phyloP scores from a whole-genome alignment of 2,113 vertebrate species.

The Coptodon bakossiorum region DNA sequence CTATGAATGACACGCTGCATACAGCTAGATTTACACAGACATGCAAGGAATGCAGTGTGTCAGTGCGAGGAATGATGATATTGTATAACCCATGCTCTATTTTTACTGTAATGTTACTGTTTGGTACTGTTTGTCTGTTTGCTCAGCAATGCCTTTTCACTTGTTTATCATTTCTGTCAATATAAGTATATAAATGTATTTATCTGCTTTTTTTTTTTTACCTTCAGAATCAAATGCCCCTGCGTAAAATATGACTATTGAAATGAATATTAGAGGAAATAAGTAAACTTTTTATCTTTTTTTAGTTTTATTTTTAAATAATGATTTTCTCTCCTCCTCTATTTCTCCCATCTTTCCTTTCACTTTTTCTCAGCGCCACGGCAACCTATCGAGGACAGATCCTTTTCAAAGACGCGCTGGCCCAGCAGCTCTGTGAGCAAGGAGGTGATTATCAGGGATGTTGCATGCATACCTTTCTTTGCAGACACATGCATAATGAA shows the following conservation, averaged over 20 bases:
- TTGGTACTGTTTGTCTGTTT: not conserved
- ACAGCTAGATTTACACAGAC: not conserved
- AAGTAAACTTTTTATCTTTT: not conserved
- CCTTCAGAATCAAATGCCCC: not conserved
- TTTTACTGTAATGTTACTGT: not conserved
- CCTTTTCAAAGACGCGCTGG: constrained; percentile 97
- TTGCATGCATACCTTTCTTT: not conserved
- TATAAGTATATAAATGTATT: not conserved
- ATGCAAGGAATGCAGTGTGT: not conserved
- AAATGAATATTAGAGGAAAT: not conserved
- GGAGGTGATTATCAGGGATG: constrained; percentile 81
- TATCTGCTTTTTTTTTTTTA: not conserved
- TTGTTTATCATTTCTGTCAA: not conserved
- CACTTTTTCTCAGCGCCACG: constrained; percentile 81
- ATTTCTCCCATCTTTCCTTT: not conserved
- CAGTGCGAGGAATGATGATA: not conserved
- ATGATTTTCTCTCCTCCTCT: not conserved
- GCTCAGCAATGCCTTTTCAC: not conserved
- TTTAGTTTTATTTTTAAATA: not conserved
- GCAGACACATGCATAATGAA: not conserved
- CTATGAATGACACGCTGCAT: not conserved
- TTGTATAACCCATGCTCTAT: not conserved
- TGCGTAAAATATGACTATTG: not conserved
- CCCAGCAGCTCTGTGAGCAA: constrained; percentile 95
- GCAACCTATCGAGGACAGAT: constrained; percentile 94